Base-by-base conservation (phyloP, 2,888 invertebrate species). In the Creontiades dilutus region DNA sequence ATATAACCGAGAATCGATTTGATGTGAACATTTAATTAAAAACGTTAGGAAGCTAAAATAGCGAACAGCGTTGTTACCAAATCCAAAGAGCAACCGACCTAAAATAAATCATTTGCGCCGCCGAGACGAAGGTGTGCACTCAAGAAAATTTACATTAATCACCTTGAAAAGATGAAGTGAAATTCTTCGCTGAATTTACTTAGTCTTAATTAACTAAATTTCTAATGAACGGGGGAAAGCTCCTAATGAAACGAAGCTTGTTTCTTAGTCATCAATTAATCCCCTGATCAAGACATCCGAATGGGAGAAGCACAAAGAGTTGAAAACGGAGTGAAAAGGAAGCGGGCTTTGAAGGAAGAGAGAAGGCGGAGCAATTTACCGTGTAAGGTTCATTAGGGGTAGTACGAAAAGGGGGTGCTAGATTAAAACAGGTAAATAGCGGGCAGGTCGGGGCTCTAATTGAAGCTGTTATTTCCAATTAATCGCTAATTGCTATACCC, bases 361-460 rank as follows among this genome's bases (percentile, higher is more conserved):
- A 89, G 80, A 47, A 28, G 91, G 84, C 9, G 78, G 87, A 88
- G 84, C 86, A 89, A 86, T 86, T 89, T 89, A 86, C 89, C 89
- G 86, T 89, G 85, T 90, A 81, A 86, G 89, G 89, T 86, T 90
- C 90, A 89, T 85, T 84, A 90, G 86, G 85, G 85, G 87, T 78
- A 57, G 76, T 47, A 61, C 48, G 86, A 37, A 52, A 47, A 75
- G 57, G 86, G 86, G 46, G 90, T 55, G 82, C 90, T 87, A 90
- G 90, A 90, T 90, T 90, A 90, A 90, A 90, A 90, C 90, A 90
- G 90, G 90, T 88, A 90, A 90, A 90, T 90, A 88, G 90, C 90
- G 82, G 90, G 81, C 88, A 88, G 88, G 88, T 88, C 76, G 88
- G 87, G 87, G 68, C 57, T 80, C 87, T 90, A 90, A 90, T 90